phyloP scores from a whole-genome alignment of 2,797 vertebrate genomes.

The Tenualosa thibaudeaui region DNA sequence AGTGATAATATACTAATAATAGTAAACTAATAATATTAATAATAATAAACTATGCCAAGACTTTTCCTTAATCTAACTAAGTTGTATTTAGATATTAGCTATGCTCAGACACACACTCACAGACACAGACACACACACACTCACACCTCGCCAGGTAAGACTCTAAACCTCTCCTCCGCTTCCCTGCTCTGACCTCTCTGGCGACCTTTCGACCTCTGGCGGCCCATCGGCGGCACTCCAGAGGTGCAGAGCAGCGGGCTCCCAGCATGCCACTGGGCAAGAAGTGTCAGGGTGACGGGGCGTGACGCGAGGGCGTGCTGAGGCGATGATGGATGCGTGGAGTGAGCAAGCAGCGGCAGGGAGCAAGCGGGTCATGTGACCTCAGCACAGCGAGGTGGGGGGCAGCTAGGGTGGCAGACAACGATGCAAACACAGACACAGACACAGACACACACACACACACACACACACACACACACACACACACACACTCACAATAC shows the following conservation, averaged over 20 bases:
- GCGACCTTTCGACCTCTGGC: conserved; percentile 11
- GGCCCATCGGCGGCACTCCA: conserved; percentile 19
- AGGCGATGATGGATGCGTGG: conserved; percentile 54
- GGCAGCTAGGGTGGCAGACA: conserved; percentile 5
- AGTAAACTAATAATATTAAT: too few relatives aligned
- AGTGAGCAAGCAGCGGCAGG: neutral
- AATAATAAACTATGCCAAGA: neutral
- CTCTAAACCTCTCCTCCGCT: neutral
- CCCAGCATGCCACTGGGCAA: conserved; percentile 42
- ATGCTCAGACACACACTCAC: neutral
- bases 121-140: neutral
- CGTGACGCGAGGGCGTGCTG: conserved; percentile 33
- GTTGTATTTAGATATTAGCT: neutral
- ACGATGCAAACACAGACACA: neutral
- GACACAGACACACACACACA: neutral
- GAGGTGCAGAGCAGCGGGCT: conserved; percentile 29
- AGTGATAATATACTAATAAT: too few relatives aligned
- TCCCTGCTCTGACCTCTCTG: neutral
- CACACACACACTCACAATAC: neutral
- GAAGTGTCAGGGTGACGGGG: neutral
- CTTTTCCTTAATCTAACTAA: neutral
- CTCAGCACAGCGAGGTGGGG: neutral
- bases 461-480: neutral
- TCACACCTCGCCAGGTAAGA: neutral
- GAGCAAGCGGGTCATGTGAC: neutral